phyloP scores from a whole-genome alignment of 2,113 vertebrate species.

The Copsychus sechellarum region DNA sequence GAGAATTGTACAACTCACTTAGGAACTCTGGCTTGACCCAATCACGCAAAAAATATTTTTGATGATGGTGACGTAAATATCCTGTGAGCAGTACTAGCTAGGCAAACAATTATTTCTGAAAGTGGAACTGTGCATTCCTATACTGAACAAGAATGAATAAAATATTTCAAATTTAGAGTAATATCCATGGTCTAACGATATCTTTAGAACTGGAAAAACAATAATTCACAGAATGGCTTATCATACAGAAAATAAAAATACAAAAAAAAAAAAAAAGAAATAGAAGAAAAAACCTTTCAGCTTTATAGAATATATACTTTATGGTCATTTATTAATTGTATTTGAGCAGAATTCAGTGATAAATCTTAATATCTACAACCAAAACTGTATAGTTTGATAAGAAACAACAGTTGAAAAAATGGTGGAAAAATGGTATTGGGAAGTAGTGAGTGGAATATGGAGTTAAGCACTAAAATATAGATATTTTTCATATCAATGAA shows the following conservation, averaged over 20 bases:
- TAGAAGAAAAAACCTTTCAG: background rate
- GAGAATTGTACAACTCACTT: background rate
- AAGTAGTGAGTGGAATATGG: background rate
- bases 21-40: background rate
- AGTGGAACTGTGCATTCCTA: background rate
- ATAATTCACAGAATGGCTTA: background rate
- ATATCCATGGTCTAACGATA: background rate
- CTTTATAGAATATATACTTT: background rate
- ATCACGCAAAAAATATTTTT: background rate
- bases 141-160: background rate
- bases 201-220: background rate
- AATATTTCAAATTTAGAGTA: background rate
- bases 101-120: background rate
- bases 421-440: background rate
- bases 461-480: background rate
- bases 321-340: background rate
- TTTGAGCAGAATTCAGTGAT: background rate
- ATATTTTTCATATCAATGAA: background rate
- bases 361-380: background rate
- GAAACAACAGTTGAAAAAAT: background rate
- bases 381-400: background rate
- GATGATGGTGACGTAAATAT: background rate
- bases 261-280: background rate
- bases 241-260: background rate
- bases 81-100: background rate